phyloP scores from a whole-genome alignment of 2,888 invertebrate species.

The Neoascia interrupta region DNA sequence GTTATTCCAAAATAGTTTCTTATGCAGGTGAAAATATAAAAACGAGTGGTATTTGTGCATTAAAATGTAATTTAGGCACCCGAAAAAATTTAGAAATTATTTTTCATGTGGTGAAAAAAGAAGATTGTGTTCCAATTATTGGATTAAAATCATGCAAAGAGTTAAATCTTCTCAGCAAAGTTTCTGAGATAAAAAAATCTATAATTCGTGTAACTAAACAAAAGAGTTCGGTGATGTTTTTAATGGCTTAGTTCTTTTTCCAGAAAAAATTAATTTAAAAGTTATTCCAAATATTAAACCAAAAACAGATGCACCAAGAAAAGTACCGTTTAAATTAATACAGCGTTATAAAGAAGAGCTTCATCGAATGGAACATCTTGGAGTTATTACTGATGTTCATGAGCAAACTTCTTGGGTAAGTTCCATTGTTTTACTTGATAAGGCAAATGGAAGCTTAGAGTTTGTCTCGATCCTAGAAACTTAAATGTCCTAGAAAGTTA shows the following conservation, averaged over 20 bases:
- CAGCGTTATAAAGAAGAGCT: no score
- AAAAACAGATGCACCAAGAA: no score
- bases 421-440: no score
- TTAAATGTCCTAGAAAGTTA: no score
- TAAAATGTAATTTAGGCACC: background rate
- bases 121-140: constrained; percentile 14
- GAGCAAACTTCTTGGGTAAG: no score
- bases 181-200: constrained; percentile 41
- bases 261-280: no score
- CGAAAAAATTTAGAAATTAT: background rate
- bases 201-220: constrained; percentile 35
- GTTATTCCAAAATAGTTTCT: background rate
- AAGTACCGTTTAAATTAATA: no score
- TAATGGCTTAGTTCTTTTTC: constrained; percentile 32
- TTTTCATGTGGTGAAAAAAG: constrained; percentile 5
- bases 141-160: constrained; percentile 3
- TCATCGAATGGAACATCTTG: no score
- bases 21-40: background rate
- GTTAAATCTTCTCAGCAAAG: background rate
- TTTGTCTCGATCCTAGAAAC: no score
- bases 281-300: no score
- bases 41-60: background rate
- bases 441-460: no score
- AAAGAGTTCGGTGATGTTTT: constrained; percentile 65
- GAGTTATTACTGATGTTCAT: no score